phyloP scores from a whole-genome alignment of 2,888 invertebrate genomes.

The Hedychridium roseum region DNA sequence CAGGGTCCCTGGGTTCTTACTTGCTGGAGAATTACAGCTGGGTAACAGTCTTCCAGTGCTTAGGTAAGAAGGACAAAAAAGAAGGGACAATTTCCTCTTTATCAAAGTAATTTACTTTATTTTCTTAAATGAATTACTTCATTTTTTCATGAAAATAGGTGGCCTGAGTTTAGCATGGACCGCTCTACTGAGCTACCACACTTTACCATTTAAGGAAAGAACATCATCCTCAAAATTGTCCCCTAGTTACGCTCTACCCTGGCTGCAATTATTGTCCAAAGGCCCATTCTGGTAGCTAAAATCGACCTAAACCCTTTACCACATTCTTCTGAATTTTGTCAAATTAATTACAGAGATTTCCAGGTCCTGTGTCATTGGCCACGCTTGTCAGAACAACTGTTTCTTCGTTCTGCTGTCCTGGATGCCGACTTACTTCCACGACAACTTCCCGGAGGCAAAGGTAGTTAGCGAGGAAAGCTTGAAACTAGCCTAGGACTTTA shows the following conservation, averaged over 20 bases:
- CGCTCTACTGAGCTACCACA: conserved; percentile 67
- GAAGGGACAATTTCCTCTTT: background rate
- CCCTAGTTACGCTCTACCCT: conserved; percentile 65
- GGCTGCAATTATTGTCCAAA: conserved; percentile 69
- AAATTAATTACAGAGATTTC: conserved; percentile 9
- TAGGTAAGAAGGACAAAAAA: too few species aligned
- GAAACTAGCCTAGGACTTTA: too few species aligned
- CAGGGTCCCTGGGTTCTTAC: conserved; percentile 74
- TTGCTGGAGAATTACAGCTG: conserved; percentile 73
- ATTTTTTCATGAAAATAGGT: conserved; percentile 53
- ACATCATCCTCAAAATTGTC: conserved; percentile 34
- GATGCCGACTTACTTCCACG: conserved; percentile 79
- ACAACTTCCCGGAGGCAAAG: conserved; percentile 73
- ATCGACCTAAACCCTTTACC: conserved; percentile 19
- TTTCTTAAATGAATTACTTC: conserved; percentile 1
- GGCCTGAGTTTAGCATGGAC: conserved; percentile 69
- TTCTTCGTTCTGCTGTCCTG: conserved; percentile 77
- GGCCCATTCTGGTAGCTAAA: conserved; percentile 70
- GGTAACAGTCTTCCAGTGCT: conserved; percentile 71
- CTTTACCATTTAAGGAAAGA: conserved; percentile 56
- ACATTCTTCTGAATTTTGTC: conserved; percentile 2
- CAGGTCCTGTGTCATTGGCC: conserved; percentile 75
- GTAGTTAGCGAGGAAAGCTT: too few species aligned
- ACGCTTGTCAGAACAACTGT: conserved; percentile 77
- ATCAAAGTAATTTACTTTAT: conserved; percentile 6